phyloP scores from a whole-genome alignment of 2,797 vertebrate genomes.

The Masticophis lateralis region DNA sequence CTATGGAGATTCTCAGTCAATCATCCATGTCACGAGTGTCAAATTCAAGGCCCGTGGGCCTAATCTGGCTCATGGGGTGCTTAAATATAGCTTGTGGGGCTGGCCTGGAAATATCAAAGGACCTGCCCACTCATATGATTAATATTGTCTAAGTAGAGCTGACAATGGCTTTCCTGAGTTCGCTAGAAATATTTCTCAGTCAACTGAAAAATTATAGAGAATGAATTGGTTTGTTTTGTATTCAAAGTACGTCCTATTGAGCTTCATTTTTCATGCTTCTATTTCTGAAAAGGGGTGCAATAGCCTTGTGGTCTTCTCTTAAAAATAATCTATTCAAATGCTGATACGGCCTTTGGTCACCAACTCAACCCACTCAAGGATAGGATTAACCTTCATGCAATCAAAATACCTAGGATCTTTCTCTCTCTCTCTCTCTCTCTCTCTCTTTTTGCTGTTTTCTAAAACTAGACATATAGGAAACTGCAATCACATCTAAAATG shows the following conservation, averaged over 20 bases:
- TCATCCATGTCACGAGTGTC: too few relatives aligned
- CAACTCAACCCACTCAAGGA: background rate
- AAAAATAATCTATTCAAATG: background rate
- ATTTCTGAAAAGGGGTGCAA: background rate
- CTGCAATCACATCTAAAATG: conserved; percentile 47
- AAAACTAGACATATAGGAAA: conserved; percentile 48
- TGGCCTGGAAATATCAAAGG: too few relatives aligned
- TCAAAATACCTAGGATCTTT: conserved; percentile 34
- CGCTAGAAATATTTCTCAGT: background rate
- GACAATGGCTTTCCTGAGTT: background rate
- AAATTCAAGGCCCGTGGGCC: too few relatives aligned
- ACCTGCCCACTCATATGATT: background rate
- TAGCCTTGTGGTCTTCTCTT: background rate
- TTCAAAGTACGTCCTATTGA: background rate
- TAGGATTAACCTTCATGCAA: background rate
- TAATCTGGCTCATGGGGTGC: too few relatives aligned
- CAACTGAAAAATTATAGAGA: background rate
- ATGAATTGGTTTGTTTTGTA: background rate
- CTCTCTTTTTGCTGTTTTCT: conserved; percentile 43
- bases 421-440: background rate
- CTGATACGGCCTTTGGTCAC: background rate
- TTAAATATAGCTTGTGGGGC: too few relatives aligned
- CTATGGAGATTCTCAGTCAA: too few relatives aligned
- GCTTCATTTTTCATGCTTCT: background rate
- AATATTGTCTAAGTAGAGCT: background rate